phyloP scores from a whole-genome alignment of 1,140 invertebrate genomes.

The Sesamia nonagrioides region DNA sequence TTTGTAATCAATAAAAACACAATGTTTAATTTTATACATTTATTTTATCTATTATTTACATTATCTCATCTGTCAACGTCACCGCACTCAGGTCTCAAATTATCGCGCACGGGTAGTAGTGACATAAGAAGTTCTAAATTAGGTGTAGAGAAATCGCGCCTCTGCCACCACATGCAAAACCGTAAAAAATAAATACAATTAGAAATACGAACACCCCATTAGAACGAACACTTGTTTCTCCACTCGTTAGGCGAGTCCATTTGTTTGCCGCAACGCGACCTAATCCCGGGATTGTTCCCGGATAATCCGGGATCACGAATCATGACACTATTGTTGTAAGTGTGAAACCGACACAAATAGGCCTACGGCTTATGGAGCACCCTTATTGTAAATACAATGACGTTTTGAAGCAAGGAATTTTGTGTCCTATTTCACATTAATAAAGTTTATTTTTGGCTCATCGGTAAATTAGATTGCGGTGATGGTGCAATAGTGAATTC shows the following conservation, averaged over 20 bases:
- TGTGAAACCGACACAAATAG: conserved; percentile 88
- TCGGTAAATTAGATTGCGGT: neutral
- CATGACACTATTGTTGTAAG: conserved; percentile 88
- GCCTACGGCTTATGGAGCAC: conserved; percentile 81
- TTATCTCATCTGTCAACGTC: no score
- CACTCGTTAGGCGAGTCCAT: conserved; percentile 76
- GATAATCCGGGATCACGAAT: conserved; percentile 87
- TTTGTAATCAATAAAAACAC: no score
- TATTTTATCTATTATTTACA: no score
- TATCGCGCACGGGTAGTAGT: no score
- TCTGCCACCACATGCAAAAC: neutral
- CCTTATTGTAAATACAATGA: conserved; percentile 47
- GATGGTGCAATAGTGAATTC: conserved; percentile 57
- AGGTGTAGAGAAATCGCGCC: no score
- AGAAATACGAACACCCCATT: conserved; percentile 70
- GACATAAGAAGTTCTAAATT: no score
- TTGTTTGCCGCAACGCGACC: conserved; percentile 84
- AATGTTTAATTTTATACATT: no score
- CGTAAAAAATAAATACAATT: conserved; percentile 58
- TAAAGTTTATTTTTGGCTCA: conserved; percentile 43
- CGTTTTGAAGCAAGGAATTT: conserved; percentile 17
- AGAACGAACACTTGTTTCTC: conserved; percentile 77
- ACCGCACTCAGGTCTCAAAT: no score
- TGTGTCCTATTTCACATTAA: neutral
- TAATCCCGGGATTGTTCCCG: conserved; percentile 82